Evolutionary conservation across 2,113 vertebrate genomes (phyloP), one percentile per base, ranked within the genome.

Genomic region (Probosciger aterrimus): DNA sequence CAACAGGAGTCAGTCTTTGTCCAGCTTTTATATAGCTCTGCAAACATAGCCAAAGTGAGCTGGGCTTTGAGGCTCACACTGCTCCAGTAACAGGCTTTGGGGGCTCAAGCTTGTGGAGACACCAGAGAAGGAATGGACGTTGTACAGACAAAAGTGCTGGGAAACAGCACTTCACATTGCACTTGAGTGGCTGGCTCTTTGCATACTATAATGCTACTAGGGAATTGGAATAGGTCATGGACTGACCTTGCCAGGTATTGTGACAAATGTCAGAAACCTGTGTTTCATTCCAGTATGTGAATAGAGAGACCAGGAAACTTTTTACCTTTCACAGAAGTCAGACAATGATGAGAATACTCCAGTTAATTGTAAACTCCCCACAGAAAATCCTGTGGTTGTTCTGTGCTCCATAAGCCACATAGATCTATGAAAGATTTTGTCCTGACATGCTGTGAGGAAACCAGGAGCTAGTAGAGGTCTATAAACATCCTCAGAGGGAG

Each of bases 401-500:
- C 23, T 5, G 31, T 75, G 14, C 39, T 93, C 39, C 70, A 86
- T 86, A 93, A 88, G 60, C 24, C 11, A 50, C 43, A 75, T 1
- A 43, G 33, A 63, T 92, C 80, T 73, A 52, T 46, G 64, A 82
- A 79, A 92, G 69, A 62, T 63, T 90, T 81, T 83, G 44, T 83
- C 50, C 77, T 93, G 74, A 81, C 62, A 73, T 57, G 17, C 20
- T 44, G 30, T 53, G 80, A 86, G 92, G 74, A 95, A 97, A 80
- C 14, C 68, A 90, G 76, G 67, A 86, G 53, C 86, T 86, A 94
- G 31, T 50, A 39, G 14, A 86, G 91, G 90, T 96, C 94, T 95
- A 87, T 93, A 92, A 92, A 95, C 64, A 62, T 18, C 77, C 89
- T 95, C 67, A 46, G 62, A 93, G 92, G 92, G 95, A 96, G 57